Percentiles rank a stretch among this genome's conserved stretches.
Conservation (phyloP, 2,113 vertebrate species). For the Ictalurus furcatus region DNA sequence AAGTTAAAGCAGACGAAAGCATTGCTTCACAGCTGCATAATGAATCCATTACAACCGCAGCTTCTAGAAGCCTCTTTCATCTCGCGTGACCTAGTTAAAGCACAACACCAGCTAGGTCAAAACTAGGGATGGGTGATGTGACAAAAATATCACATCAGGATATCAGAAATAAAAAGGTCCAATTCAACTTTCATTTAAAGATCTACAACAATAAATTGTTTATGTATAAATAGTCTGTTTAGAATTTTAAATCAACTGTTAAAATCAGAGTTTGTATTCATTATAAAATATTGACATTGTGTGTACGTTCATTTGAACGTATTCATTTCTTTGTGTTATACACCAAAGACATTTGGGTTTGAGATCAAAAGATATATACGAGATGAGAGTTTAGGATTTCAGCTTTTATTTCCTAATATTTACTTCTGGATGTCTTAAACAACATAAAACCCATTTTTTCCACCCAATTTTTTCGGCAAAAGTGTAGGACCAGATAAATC, state of each 20-base stretch:
- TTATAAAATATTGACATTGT: background rate
- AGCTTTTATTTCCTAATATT: too few relatives aligned
- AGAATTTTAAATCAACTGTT: background rate
- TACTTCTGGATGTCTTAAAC: too few relatives aligned
- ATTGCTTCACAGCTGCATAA: background rate
- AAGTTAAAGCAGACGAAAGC: background rate
- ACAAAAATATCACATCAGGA: background rate
- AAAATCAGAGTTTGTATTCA: background rate
- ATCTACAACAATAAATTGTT: background rate
- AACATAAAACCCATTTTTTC: too few relatives aligned
- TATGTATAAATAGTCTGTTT: background rate
- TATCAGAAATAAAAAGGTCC: background rate
- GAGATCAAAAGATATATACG: too few relatives aligned
- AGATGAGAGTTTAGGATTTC: too few relatives aligned
- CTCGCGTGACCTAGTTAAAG: background rate
- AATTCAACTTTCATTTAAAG: background rate
- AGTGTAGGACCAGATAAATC: too few relatives aligned
- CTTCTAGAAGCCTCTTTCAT: background rate
- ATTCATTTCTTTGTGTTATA: too few relatives aligned
- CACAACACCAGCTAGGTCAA: background rate
- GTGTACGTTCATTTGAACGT: too few relatives aligned
- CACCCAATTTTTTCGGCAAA: too few relatives aligned
- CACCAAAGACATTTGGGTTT: too few relatives aligned
- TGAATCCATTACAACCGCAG: background rate
- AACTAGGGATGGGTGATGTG: background rate